Base-by-base conservation (phyloP, 2,888 invertebrate genomes). In the Incurvaria masculella region DNA sequence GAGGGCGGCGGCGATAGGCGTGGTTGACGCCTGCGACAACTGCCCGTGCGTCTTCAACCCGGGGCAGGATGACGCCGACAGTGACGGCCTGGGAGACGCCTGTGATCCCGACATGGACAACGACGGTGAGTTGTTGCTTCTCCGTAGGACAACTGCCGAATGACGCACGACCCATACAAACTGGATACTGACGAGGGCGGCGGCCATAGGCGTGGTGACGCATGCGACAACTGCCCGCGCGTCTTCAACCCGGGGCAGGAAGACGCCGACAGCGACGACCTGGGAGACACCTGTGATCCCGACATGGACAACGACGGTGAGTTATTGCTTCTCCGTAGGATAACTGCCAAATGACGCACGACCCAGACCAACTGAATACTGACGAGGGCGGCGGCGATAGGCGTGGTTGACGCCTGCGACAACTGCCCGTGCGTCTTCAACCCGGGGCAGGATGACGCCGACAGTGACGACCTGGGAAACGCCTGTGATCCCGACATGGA, bases 91-190 rank as follows among this genome's bases (percentile, higher is more conserved):
- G 10, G 96, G 95, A 40, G 94, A 91, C 65, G 88, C 87, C 21
- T 97, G 97, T 60, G 97, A 97, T 62, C 83, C 70, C 1, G 97
- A 97, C 61, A 93, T 94, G 50, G 97, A 97, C 62, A 86, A 95
- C 61, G 97, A 97, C 65, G 87, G 91, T 62, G 10, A 27, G n/a
- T 14, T 10, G 14, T 19, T 48, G 39, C 16, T 42, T 21, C 41
- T 20, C 3, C 17, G 50, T 54, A 86, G 81, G 95, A 95, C 62
- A 95, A 95, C 66, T 96, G 95, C 61, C 92, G 90, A 0, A 71
- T 91, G 21, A 82, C 82, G 1, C 79, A 86, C 10, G 95, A 96
- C 69, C 87, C 89, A 0, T 88, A 91, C 57, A 95, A 95, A 66
- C 66, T 80, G 47, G 94, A 96, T 61, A 80, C 85, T 0, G 95